Base-by-base conservation (phyloP, 2,888 invertebrate species). In the Andrena camellia region DNA sequence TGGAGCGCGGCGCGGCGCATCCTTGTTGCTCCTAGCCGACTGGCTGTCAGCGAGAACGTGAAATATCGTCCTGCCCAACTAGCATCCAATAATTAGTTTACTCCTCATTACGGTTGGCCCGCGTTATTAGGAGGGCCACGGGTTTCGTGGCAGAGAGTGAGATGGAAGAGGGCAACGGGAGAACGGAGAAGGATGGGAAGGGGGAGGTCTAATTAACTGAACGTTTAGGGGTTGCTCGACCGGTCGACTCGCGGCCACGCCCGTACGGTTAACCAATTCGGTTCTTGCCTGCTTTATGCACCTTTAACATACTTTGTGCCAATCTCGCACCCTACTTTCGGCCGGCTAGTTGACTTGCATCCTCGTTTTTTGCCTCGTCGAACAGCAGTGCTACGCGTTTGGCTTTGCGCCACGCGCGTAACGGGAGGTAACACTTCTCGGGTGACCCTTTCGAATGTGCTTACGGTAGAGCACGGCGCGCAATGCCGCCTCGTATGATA, bases 61-160 rank as follows among this genome's bases (percentile, higher is more conserved):
- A 93, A 93, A 93, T 93, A 93, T 93, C 92, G 93, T 92, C 86
- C 87, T 88, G 90, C 89, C 93, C 88, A 91, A 92, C 92, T 90
- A 91, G 92, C 90, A 92, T 91, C 92, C 92, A 92, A 92, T 93
- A 93, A 93, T 93, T 93, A 93, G 92, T 93, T 93, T 92, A 93
- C 93, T 93, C 91, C 92, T 93, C 92, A 93, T 93, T 93, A 93
- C 91, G 89, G 89, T 81, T 89, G 91, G 92, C 88, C 88, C 90
- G 92, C 90, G 90, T 92, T 93, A 93, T 93, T 92, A 92, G 92
- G 90, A 79, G 84, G 86, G 80, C 84, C 78, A 81, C 69, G 75
- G 80, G 79, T 81, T 70, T 68, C 84, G 52, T 68, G 81, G 83
- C 64, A 29, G 76, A 50, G 76, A 68, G 69, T 20, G 64, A 74